Evolutionary conservation across 2,113 vertebrate genomes (phyloP).

Genomic region (Sinocyclocheilus grahami): DNA sequence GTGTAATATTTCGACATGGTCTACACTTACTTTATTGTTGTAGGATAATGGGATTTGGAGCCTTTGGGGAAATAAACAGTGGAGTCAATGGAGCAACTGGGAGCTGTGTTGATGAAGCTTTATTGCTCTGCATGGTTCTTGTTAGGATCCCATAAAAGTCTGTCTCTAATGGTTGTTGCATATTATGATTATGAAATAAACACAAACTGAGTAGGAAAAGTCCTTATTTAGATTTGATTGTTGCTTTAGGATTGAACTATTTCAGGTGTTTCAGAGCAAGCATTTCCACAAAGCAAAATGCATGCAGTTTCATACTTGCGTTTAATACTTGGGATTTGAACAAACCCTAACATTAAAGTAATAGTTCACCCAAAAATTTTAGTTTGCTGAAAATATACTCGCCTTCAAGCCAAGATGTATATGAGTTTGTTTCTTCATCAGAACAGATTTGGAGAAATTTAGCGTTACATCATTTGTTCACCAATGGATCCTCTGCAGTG

Average conservation of each 20-base stretch:
- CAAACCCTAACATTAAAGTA: too few species aligned
- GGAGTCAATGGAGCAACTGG: conserved; percentile 6
- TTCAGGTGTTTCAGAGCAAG: background rate
- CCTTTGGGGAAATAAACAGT: conserved; percentile 40
- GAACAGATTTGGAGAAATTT: too few species aligned
- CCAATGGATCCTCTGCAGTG: too few species aligned
- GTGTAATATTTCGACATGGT: conserved; percentile 13
- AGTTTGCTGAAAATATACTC: too few species aligned
- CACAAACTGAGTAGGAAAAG: background rate
- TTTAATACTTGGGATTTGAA: background rate
- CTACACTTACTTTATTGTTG: conserved; percentile 31
- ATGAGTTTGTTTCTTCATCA: too few species aligned
- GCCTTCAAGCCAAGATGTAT: too few species aligned
- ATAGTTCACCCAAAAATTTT: too few species aligned
- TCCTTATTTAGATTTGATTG: background rate
- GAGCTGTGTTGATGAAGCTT: conserved; percentile 4
- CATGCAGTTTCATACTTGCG: background rate
- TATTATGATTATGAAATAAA: conserved; percentile 1
- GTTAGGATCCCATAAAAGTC: conserved; percentile 20
- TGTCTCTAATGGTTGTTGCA: conserved; percentile 6
- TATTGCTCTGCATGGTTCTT: conserved; percentile 27
- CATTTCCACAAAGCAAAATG: background rate
- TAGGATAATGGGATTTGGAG: conserved; percentile 20
- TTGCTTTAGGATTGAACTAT: background rate
- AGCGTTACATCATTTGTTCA: too few species aligned